Evolutionary conservation across 2,797 vertebrate species (phyloP), one percentile per base, ranked within the genome.

Genomic region (Acanthurus leucopareius): DNA sequence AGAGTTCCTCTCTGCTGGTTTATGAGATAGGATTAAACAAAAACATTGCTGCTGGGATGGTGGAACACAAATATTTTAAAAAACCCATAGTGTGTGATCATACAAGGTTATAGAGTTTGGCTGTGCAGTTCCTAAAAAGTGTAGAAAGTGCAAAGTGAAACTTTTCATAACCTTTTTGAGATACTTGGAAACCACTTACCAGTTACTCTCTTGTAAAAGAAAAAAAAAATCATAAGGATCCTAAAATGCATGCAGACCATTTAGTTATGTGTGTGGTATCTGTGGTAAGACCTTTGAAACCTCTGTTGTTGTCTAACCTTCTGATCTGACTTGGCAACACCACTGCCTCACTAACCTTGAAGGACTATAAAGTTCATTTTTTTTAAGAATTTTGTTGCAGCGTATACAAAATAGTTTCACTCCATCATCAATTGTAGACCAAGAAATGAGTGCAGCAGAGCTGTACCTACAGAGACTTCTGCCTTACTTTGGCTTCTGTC

Each of bases 41-140:
- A 81, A 76, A 84, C 40, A 60, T 64, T 57, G 59, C 73, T 79
- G 74, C 80, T 81, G 85, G 73, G 77, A 66, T 48, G 40, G 69
- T 68, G 49, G 52, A 25, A 79, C 70, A 48, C 63, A 67, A 10
- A 44, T 19, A 35, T 35, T 63, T 82, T 73, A 45, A 7, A 70
- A 85, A 75, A 68, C 4, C 70, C 54, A 38, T 48, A 60, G 75
- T 78, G 77, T 74, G 28, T 80, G 45, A 32, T 78, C 63, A 72
- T 56, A 61, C 0, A 1, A 64, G 51, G 70, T 72, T 44, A 83
- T 45, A 77, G 81, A 82, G 52, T 84, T 42, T 4, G 22, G 54
- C 65, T 73, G 49, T 6, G 7, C 19, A 69, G 49, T 56, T 17
- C 52, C 28, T 51, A 48, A 71, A 69, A 77, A 63, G 28, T 59